Evolutionary conservation across 2,797 vertebrate species (phyloP).

Genomic region (Sebastes goodei): DNA sequence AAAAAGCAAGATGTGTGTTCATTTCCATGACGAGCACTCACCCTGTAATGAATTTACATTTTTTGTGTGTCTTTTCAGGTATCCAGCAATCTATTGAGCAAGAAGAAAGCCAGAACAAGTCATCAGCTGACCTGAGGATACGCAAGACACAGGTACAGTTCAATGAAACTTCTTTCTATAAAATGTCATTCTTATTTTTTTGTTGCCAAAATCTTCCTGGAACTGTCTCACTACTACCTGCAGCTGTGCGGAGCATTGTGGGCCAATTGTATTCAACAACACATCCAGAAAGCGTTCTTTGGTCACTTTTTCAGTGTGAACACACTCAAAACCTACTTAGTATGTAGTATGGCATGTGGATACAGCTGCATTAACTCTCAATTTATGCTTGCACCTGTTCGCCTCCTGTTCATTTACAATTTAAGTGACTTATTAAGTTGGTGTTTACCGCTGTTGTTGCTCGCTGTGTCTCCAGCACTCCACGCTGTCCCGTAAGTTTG

Average conservation of each 20-base stretch:
- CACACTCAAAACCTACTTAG: neutral
- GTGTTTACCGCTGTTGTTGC: neutral
- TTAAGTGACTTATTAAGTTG: neutral
- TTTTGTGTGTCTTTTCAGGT: conserved; percentile 75
- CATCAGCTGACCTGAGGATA: conserved; percentile 95
- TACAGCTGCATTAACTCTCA: neutral
- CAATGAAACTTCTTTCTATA: neutral
- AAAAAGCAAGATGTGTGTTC: neutral
- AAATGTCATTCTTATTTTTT: neutral
- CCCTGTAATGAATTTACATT: neutral
- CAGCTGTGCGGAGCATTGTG: neutral
- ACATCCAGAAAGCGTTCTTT: neutral
- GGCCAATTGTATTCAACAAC: neutral
- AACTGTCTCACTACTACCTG: neutral
- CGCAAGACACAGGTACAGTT: conserved; percentile 93
- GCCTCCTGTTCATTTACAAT: neutral
- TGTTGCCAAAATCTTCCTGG: neutral
- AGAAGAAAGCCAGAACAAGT: conserved; percentile 92
- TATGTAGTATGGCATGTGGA: neutral
- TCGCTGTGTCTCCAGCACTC: conserved; percentile 85
- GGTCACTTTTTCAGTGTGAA: neutral
- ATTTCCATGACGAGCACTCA: neutral
- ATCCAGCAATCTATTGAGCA: conserved; percentile 96
- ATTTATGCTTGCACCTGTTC: neutral
- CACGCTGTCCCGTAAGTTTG: conserved; percentile 95